Percentiles rank a stretch among this genome's conserved stretches.
Conservation (phyloP, 2,797 vertebrate genomes). For the Philypnodon macrostomus region DNA sequence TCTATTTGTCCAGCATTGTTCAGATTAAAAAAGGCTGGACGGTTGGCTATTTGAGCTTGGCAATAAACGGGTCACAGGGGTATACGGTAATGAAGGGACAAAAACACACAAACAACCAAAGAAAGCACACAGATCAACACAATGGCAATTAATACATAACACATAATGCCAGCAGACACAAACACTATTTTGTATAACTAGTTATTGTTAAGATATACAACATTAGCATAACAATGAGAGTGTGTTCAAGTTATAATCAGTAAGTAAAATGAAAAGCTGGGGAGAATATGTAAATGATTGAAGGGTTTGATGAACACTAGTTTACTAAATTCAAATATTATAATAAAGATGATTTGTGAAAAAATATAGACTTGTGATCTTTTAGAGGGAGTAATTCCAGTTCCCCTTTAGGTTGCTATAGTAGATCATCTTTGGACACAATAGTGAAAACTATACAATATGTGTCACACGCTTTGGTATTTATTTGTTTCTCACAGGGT, state of each 20-base stretch:
- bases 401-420: too few relatives aligned
- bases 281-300: constrained; percentile 27
- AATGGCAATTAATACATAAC: constrained; percentile 31
- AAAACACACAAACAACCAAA: constrained; percentile 6
- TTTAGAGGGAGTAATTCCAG: too few relatives aligned
- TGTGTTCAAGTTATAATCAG: constrained; percentile 16
- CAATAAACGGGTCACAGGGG: constrained; percentile 23
- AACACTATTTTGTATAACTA: constrained; percentile 7
- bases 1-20: constrained; percentile 26
- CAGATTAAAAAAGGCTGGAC: constrained; percentile 5
- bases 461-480: too few relatives aligned
- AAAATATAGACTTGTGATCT: too few relatives aligned
- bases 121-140: constrained; percentile 12
- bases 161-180: constrained; percentile 15
- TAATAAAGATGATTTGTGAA: too few relatives aligned
- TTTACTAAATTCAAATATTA: too few relatives aligned
- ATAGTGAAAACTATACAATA: too few relatives aligned
- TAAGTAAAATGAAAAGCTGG: constrained; percentile 19
- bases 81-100: constrained; percentile 20
- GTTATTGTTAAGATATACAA: constrained; percentile 22
- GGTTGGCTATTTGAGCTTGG: constrained; percentile 20
- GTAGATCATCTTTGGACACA: too few relatives aligned
- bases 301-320: constrained; percentile 28
- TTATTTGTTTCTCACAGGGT: constrained; percentile 50
- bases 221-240: constrained; percentile 33